These are phyloP conservation scores for Clivina fossor DNA, from an alignment of 2,888 invertebrate species.

Conservation along the genomic window DNA sequence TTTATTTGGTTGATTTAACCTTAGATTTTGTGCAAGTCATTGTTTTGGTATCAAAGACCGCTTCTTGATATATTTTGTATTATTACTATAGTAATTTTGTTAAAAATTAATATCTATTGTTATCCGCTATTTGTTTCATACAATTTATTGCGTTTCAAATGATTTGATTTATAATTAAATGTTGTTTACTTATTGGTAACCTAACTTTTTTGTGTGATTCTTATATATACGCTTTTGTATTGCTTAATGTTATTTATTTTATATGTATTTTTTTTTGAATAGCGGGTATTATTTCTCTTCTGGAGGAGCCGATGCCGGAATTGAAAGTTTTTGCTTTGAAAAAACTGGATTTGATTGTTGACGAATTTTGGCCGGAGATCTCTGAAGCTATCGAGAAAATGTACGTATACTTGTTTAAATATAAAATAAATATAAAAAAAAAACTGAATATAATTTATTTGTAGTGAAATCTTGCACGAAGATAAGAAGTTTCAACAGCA, in stretches of 20 bases:
- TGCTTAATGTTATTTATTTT: too few relatives aligned
- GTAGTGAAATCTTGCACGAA: conserved; percentile 90
- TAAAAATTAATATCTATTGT: too few relatives aligned
- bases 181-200: conserved; percentile 36
- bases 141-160: too few relatives aligned
- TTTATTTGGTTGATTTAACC: conserved; percentile 21
- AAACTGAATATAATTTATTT: conserved; percentile 38
- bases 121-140: too few relatives aligned
- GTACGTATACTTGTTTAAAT: conserved; percentile 53
- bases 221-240: conserved; percentile 9
- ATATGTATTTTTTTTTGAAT: conserved; percentile 38
- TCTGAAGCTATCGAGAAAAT: conserved; percentile 97
- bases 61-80: conserved; percentile 32
- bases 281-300: conserved; percentile 93
- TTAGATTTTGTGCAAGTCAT: conserved; percentile 48
- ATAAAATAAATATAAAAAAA: conserved; percentile 1
- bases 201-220: conserved; percentile 36
- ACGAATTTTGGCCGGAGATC: conserved; percentile 99
- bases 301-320: conserved; percentile 93
- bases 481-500: conserved; percentile 86
- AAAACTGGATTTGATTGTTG: conserved; percentile 90
- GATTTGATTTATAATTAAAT: not conserved
- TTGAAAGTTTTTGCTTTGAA: conserved; percentile 91
- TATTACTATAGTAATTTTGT: too few relatives aligned
- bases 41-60: conserved; percentile 14